Percentiles rank a stretch among this genome's conserved stretches.
phyloP scores from a whole-genome alignment of 2,797 vertebrate species.

The Protonibea diacanthus region DNA sequence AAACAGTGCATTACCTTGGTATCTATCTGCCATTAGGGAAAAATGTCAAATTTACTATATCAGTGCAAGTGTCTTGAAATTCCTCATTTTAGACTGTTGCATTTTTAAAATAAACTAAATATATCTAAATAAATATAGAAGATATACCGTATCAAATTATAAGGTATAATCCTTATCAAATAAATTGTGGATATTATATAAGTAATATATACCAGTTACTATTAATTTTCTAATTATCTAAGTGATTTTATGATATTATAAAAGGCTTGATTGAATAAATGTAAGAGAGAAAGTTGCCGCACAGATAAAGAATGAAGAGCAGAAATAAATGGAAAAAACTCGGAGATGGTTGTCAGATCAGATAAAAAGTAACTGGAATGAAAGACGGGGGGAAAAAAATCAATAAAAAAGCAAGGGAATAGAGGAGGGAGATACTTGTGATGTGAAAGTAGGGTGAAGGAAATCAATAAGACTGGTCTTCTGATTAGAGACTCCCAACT shows the following conservation, averaged over 20 bases:
- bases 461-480: conserved; percentile 63
- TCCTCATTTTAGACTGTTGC: background rate
- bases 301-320: background rate
- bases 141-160: no score
- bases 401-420: conserved; percentile 50
- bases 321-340: conserved; percentile 21
- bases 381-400: conserved; percentile 40
- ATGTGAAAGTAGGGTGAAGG: conserved; percentile 43
- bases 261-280: background rate
- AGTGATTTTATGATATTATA: background rate
- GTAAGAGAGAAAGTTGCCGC: background rate
- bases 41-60: conserved; percentile 30
- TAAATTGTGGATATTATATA: no score
- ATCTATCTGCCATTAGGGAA: conserved; percentile 11
- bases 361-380: conserved; percentile 53
- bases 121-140: background rate
- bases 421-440: conserved; percentile 40
- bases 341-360: conserved; percentile 21
- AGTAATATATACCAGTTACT: background rate
- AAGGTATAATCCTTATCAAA: no score
- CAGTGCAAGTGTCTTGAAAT: conserved; percentile 8
- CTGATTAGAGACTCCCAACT: conserved; percentile 64
- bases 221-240: background rate
- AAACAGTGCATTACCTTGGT: conserved; percentile 30
- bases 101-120: background rate